Base-by-base conservation (phyloP, 2,797 vertebrate genomes). In the Gymnothorax javanicus region DNA sequence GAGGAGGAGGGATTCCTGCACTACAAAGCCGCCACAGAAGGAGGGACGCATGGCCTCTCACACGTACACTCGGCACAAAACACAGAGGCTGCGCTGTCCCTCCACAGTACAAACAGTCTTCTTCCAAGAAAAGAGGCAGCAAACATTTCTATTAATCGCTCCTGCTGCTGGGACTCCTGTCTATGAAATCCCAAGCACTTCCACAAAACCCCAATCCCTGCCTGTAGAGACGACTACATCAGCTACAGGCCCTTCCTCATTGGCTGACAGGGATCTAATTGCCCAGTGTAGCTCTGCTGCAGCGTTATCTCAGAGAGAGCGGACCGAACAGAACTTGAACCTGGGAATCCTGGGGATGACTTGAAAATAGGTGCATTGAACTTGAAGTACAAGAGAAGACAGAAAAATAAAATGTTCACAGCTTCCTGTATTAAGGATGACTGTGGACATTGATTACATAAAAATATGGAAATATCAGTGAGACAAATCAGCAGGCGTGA, bases 291-390 rank as follows among this genome's bases (percentile, higher is more conserved):
- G 23, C 62, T 27, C 64, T 59, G 79, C 6, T 64, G 57, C 79
- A 50, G 79, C 12, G 17, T 17, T 4, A 17, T 69, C 52, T 56
- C 43, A 69, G 82, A 9, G 75, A 7, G n/a, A n/a, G 56, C 13
- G 57, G 62, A 27, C 11, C 23, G 82, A 60, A 54, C 67, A 60
- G 82, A 27, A 27, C 58, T n/a, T 87, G 82, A 84, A 73, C 67
- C 27, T 84, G 20, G 82, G 64, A 75, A 67, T 87, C 77, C 13
- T 1, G 12, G 79, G 5, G 77, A 33, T 79, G n/a, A 52, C 75
- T 52, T 4, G 17, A 20, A 43, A 15, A 54, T 52, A 17, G 3
- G 73, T 50, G 73, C 17, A 50, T 15, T 77, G 73, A 15, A 79
- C 75, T 52, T n/a, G 75, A 54, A 62, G 13, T 17, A 4, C 4